Base-by-base conservation (phyloP, 2,113 vertebrate genomes). In the Oncorhynchus tshawytscha region DNA sequence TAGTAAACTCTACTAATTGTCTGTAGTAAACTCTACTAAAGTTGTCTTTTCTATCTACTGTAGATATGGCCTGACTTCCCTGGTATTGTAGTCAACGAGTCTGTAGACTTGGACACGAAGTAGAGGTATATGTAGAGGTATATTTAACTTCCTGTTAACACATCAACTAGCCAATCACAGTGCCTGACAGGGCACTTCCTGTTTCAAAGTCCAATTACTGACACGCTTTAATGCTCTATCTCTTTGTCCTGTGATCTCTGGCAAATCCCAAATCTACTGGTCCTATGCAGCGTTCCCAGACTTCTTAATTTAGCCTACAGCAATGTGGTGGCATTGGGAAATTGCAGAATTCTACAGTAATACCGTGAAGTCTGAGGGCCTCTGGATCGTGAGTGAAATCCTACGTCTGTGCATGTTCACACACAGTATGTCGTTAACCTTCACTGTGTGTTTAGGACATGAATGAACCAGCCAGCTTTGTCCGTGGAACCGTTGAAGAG, bases 31-130 rank as follows among this genome's bases (percentile, higher is more conserved):
- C 31, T 31, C 31, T 31, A 5, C 31, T 34, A 34, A 34, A 11
- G 9, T 71, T 0, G 13, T 54, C 15, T 18, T 18, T 54, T 54
- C 16, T 64, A 13, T 65, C 29, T 24, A 39, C 73, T 0, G 15
- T 66, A 99, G 96, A 96, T 98, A 13, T 98, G 96, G 97, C 94
- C 97, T 3, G 96, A 97, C 85, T 86, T 81, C 5, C 96, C 97
- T n/a, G 49, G 84, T 16, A 24, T 96, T 6, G 0, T 0, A n/a
- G 74, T 98, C 4, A 0, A 99, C 57, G 71, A 85, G 0, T 92
- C 92, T 65, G 78, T 96, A 22, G 90, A 95, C 77, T 94, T 95
- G 93, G 92, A 96, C 0, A 87, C 67, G 2, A 94, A 93, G 87
- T 97, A 39, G 0, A 94, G 94, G 96, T 98, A 94, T 78, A 45